Evolutionary conservation across 2,113 vertebrate genomes (phyloP), one percentile per base, ranked within the genome.

Genomic region (Chaetodon auriga): DNA sequence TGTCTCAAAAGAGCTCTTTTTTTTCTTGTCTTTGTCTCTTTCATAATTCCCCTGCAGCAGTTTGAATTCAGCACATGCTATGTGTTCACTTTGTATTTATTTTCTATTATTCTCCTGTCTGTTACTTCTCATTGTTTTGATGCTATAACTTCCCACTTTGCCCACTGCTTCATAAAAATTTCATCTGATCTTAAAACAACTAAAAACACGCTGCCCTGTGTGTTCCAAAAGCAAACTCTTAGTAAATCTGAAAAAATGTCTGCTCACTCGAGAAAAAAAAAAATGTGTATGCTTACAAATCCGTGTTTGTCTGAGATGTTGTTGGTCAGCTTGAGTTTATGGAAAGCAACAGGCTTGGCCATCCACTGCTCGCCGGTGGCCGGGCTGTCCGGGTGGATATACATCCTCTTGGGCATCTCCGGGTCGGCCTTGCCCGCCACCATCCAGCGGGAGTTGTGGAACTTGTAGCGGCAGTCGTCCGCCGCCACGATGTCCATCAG

Each of bases 401-500:
- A 99, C 98, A 99, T 99, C 87, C 98, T 95, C 86, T 99, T 99
- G 90, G 98, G 98, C 98, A 99, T 99, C 97, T 99, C 98, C 0
- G 98, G 98, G 91, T 99, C 98, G 16, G 98, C 98, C 86, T 99
- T 99, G 6, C 98, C 98, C 11, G 98, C 98, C 70, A 99, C 98
- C 98, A 99, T 99, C 98, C 98, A 99, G 89, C 98, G 97, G 2
- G 98, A 99, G 78, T 99, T 99, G 94, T 99, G 98, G 93, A 99
- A 99, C 89, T 99, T 99, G 90, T 99, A 99, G 78, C 98, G 97
- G 91, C 98, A 99, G 63, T 99, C 98, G 77, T 99, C 98, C 1
- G 98, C 98, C 0, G 98, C 98, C 81, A 99, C 98, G 76, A 99
- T 99, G 92, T 99, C 98, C 98, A 99, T 98, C 90, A 99, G 93